Percentiles rank a stretch among this genome's conserved stretches.
Evolutionary conservation across 2,113 vertebrate genomes (phyloP).

Genomic region (Tetrax tetrax): DNA sequence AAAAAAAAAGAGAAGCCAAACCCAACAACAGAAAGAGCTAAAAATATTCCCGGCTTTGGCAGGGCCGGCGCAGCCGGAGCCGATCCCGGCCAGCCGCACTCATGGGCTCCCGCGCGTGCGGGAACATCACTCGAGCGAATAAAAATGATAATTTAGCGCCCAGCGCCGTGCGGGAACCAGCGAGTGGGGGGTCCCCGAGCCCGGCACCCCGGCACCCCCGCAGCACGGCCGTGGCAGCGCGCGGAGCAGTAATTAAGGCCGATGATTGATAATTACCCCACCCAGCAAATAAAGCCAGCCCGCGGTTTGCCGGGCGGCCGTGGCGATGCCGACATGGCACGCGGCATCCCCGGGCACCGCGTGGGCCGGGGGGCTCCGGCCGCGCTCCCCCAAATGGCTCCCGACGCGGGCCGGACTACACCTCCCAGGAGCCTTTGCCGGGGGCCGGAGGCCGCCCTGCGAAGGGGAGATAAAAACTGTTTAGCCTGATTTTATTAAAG

Average conservation of each 20-base stretch:
- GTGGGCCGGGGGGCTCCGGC: not conserved
- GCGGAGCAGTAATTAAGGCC: not conserved
- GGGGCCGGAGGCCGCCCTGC: not conserved
- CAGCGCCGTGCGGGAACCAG: not conserved
- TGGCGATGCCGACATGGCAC: not conserved
- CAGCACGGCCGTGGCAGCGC: not conserved
- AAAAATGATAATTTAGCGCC: conserved; percentile 66
- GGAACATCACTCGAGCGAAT: conserved; percentile 66
- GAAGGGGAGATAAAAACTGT: not conserved
- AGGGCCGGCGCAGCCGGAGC: conserved; percentile 74
- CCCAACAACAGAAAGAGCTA: conserved; percentile 80
- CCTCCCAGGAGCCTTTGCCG: conserved; percentile 57
- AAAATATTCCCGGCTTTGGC: conserved; percentile 81
- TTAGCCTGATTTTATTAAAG: conserved; percentile 44
- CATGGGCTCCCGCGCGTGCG: conserved; percentile 62
- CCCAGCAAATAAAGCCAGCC: not conserved
- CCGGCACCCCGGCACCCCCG: not conserved
- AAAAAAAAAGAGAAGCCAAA: conserved; percentile 66
- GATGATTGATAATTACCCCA: conserved; percentile 49
- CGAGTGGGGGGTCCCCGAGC: not conserved
- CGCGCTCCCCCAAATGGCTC: conserved; percentile 38
- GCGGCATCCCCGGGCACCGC: not conserved
- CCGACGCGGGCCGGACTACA: conserved; percentile 25
- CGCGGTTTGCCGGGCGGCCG: not conserved
- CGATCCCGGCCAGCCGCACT: conserved; percentile 72